phyloP scores from a whole-genome alignment of 92 coral and sea anemone genomes.

The Paragorgia papillata region DNA sequence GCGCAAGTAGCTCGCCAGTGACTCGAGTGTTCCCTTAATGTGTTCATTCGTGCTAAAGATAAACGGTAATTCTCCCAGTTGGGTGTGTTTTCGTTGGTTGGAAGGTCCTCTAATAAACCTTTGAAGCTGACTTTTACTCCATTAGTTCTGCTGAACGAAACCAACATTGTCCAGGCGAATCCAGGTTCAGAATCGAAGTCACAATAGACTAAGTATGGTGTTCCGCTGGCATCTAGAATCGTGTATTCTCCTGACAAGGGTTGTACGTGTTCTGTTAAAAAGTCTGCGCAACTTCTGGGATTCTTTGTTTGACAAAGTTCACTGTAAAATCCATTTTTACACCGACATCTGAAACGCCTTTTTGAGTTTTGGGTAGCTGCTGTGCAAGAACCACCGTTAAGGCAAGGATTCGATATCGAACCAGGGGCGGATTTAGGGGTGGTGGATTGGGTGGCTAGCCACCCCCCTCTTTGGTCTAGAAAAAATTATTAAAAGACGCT shows the following conservation, averaged over 20 bases:
- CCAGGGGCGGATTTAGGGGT: no score
- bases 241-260: neutral
- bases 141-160: neutral
- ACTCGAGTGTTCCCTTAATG: slow-evolving; percentile 19
- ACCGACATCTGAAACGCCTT: neutral
- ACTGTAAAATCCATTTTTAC: neutral
- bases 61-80: slow-evolving; percentile 43
- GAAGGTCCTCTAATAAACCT: neutral
- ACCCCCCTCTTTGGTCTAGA: no score
- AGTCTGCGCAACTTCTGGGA: neutral
- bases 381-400: neutral
- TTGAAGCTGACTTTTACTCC: neutral
- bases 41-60: neutral
- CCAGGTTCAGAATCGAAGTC: slow-evolving; percentile 4
- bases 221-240: neutral
- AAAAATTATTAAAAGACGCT: no score
- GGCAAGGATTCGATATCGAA: slow-evolving; percentile 1
- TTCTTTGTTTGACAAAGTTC: neutral
- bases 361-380: neutral
- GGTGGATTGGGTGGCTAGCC: no score
- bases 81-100: slow-evolving; percentile 24
- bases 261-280: neutral
- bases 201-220: slow-evolving; percentile 3
- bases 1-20: slow-evolving; percentile 50
- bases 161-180: neutral